These are phyloP conservation scores for Danaus melanippus DNA, from an alignment of 1,140 invertebrate genomes.

Conservation along the genomic window DNA sequence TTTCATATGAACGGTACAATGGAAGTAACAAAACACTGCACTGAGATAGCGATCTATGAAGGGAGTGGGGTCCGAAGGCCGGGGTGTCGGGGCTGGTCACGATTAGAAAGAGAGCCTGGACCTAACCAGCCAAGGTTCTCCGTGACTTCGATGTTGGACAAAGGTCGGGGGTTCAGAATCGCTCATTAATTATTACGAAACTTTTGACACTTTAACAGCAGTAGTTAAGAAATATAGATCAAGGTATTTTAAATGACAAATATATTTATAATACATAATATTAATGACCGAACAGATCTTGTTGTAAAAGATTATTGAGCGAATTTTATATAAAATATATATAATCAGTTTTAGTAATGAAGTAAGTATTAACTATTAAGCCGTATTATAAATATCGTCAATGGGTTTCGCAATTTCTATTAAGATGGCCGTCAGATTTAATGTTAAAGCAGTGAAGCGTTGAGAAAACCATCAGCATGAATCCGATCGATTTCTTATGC, in stretches of 20 bases:
- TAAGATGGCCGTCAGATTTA: slow-evolving; percentile 19
- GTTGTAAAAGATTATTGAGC: no score
- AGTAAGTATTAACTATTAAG: no score
- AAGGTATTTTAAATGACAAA: no score
- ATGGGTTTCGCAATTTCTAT: slow-evolving; percentile 20
- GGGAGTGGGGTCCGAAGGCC: slow-evolving; percentile 46
- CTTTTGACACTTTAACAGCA: no score
- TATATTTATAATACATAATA: no score
- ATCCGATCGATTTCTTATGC: slow-evolving; percentile 34
- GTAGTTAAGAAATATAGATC: no score
- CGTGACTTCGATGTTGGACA: slow-evolving; percentile 38
- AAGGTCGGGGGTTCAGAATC: slow-evolving; percentile 38
- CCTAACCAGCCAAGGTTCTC: slow-evolving; percentile 41
- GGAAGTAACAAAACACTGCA: background rate
- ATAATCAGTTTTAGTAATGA: no score
- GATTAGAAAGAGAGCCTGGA: slow-evolving; percentile 31
- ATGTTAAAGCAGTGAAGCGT: slow-evolving; percentile 19
- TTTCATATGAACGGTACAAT: no score
- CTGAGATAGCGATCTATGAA: slow-evolving; percentile 33
- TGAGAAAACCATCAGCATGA: slow-evolving; percentile 27
- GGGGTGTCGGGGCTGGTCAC: slow-evolving; percentile 22
- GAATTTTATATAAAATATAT: no score
- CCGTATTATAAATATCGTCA: no score
- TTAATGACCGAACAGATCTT: no score
- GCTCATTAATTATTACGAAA: no score